These are phyloP conservation scores for Epistrophe grossulariae DNA, from an alignment of 2,888 invertebrate species.

Conservation along the genomic window DNA sequence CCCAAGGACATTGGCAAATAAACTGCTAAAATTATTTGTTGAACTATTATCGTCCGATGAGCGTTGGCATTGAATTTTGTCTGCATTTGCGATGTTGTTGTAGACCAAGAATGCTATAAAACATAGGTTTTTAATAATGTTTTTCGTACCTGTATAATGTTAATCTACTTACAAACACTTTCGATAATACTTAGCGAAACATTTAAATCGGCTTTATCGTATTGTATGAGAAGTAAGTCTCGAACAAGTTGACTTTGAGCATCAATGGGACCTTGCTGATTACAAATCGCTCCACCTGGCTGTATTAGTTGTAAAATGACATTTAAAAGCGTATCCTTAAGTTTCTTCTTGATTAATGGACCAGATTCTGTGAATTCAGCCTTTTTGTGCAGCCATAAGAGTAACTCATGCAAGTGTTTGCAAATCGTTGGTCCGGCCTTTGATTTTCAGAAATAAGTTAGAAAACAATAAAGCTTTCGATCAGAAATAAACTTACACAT, in stretches of 20 bases:
- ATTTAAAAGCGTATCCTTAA: constrained; percentile 86
- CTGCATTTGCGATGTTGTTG: constrained; percentile 85
- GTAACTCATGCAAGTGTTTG: constrained; percentile 89
- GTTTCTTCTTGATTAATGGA: constrained; percentile 85
- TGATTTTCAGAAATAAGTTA: constrained; percentile 77
- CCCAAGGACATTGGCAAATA: constrained; percentile 90
- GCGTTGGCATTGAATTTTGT: constrained; percentile 85
- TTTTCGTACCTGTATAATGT: neutral
- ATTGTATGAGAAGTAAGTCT: constrained; percentile 86
- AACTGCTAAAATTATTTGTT: constrained; percentile 88
- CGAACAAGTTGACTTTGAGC: constrained; percentile 90
- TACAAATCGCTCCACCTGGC: constrained; percentile 87
- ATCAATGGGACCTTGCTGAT: constrained; percentile 89
- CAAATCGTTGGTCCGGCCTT: constrained; percentile 92
- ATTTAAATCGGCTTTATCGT: constrained; percentile 88
- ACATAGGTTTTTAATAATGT: constrained; percentile 2
- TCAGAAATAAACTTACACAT: constrained; percentile 79
- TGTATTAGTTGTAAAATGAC: constrained; percentile 90
- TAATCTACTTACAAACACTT: constrained; percentile 86
- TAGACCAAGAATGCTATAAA: constrained; percentile 84
- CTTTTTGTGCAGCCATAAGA: constrained; percentile 88
- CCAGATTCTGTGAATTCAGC: constrained; percentile 86
- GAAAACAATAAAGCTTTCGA: constrained; percentile 67
- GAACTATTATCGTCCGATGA: constrained; percentile 85
- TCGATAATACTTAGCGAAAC: constrained; percentile 90